phyloP scores from a whole-genome alignment of 2,797 vertebrate genomes.

The Sebastiscus albofasciatus region DNA sequence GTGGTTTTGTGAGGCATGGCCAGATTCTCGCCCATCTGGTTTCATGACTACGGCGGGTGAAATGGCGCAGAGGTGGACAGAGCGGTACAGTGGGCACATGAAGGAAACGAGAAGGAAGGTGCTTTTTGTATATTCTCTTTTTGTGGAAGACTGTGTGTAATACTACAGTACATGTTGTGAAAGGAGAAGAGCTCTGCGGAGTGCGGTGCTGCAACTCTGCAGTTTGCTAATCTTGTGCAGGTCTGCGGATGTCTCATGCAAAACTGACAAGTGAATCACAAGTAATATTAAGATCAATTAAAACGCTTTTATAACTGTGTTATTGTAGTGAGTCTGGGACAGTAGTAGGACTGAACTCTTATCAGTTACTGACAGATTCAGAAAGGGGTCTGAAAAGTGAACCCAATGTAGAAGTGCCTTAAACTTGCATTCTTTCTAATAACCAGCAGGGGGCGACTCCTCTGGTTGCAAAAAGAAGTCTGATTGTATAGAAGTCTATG shows the following conservation, averaged over 20 bases:
- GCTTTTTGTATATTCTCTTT: not conserved
- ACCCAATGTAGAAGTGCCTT: too few relatives aligned
- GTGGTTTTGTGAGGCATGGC: conserved; percentile 12
- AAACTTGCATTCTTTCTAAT: too few relatives aligned
- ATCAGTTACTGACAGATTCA: not conserved
- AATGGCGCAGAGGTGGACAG: not conserved
- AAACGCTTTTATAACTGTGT: not conserved
- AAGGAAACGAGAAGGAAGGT: not conserved
- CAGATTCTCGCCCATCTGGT: conserved; percentile 11
- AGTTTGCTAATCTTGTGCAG: not conserved
- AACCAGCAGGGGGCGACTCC: too few relatives aligned
- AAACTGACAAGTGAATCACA: not conserved
- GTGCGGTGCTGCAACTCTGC: not conserved
- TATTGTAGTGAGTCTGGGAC: not conserved
- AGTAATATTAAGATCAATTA: not conserved
- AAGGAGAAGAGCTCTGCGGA: not conserved
- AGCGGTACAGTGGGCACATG: not conserved
- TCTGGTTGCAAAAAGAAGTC: too few relatives aligned
- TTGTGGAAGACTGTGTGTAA: not conserved
- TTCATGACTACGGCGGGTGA: conserved; percentile 14
- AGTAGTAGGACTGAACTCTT: not conserved
- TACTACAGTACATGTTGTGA: not conserved
- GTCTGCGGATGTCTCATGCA: not conserved
- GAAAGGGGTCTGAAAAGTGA: not conserved
- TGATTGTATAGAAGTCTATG: too few relatives aligned